Evolutionary conservation across 2,888 invertebrate species (phyloP).

Genomic region (Chaitophorus viminalis): DNA sequence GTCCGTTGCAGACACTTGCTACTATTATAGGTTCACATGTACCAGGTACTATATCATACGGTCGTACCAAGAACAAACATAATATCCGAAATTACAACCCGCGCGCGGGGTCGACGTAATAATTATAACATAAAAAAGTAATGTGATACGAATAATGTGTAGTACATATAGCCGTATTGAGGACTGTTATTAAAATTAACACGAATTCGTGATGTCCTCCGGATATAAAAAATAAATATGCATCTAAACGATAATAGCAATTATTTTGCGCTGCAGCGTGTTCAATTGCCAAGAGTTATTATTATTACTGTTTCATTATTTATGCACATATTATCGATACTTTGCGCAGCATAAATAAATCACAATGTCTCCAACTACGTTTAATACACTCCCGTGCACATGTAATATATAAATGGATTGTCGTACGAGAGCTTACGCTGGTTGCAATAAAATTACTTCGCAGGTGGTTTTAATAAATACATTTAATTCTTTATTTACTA

Average conservation of each 20-base stretch:
- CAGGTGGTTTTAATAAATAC: too few relatives aligned
- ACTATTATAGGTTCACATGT: neutral
- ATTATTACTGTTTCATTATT: constrained; percentile 19
- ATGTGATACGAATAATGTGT: neutral
- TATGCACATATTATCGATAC: constrained; percentile 10
- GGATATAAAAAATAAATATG: constrained; percentile 7
- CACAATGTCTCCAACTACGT: neutral
- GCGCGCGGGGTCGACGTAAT: neutral
- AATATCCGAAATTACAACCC: neutral
- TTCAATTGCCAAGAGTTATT: constrained; percentile 5
- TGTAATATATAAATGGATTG: neutral
- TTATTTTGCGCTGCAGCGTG: constrained; percentile 22
- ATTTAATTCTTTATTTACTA: too few relatives aligned
- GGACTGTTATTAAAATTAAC: constrained; percentile 36
- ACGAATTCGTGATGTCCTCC: constrained; percentile 37
- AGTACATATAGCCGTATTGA: neutral
- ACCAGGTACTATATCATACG: neutral
- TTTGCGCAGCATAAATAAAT: neutral
- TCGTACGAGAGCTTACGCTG: neutral
- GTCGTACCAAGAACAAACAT: neutral
- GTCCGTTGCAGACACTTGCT: neutral
- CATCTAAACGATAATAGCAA: constrained; percentile 12
- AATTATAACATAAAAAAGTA: neutral
- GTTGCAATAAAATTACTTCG: too few relatives aligned
- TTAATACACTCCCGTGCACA: too few relatives aligned